Conservation (phyloP, 2,113 vertebrate species). For the Triplophysa rosa region DNA sequence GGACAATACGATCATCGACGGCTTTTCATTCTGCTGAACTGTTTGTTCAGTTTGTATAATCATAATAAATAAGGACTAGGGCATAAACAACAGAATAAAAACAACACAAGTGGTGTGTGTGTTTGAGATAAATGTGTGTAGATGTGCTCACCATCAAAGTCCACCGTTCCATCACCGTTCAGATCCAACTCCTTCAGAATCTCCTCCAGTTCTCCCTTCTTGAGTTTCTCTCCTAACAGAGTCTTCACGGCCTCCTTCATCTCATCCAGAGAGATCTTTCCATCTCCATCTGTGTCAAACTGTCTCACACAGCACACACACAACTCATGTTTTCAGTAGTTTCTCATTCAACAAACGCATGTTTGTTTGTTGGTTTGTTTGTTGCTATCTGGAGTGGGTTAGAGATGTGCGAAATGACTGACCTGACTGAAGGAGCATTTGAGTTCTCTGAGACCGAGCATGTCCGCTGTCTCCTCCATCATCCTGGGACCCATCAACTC, state of each 20-base stretch:
- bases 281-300: conserved; percentile 83
- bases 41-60: too few relatives aligned
- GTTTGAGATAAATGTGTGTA: neutral
- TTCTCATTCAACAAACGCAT: too few relatives aligned
- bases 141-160: conserved; percentile 85
- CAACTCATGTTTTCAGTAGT: too few relatives aligned
- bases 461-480: conserved; percentile 79
- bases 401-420: neutral
- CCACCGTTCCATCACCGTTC: conserved; percentile 89
- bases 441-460: conserved; percentile 91
- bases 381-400: too few relatives aligned
- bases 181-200: conserved; percentile 92
- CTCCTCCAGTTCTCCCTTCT: conserved; percentile 90
- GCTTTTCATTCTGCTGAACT: too few relatives aligned
- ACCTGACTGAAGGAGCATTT: conserved; percentile 91
- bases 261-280: conserved; percentile 79
- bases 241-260: conserved; percentile 81
- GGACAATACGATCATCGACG: too few relatives aligned
- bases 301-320: conserved; percentile 44
- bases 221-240: conserved; percentile 87
- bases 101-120: too few relatives aligned
- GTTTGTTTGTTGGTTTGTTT: too few relatives aligned
- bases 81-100: too few relatives aligned
- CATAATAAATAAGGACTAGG: too few relatives aligned
- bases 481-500: conserved; percentile 77